Percentiles rank a stretch among this genome's conserved stretches.
These are phyloP conservation scores for Acleris holmiana DNA, from an alignment of 2,888 invertebrate genomes.

Conservation along the genomic window DNA sequence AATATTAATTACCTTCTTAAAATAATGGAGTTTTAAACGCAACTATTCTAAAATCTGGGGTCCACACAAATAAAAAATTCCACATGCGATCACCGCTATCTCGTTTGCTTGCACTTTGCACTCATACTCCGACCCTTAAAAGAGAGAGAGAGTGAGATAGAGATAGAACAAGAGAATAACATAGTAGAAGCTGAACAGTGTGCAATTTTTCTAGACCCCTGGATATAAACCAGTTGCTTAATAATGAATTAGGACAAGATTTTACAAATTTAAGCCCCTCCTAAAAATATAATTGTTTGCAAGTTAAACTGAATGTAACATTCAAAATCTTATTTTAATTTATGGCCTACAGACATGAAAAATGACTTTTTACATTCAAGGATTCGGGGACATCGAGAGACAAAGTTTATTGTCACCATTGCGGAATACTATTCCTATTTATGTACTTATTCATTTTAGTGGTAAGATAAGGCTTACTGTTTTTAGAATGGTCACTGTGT, in stretches of 20 bases:
- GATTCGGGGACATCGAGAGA: constrained; percentile 43
- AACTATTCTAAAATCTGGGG: too few relatives aligned
- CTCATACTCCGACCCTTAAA: too few relatives aligned
- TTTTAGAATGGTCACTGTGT: not conserved
- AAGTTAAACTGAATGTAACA: not conserved
- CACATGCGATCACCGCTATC: too few relatives aligned
- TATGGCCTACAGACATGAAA: constrained; percentile 29
- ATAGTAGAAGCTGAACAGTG: too few relatives aligned
- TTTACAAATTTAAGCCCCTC: not conserved
- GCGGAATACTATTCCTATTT: constrained; percentile 35
- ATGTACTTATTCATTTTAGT: constrained; percentile 38
- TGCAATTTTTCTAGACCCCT: too few relatives aligned
- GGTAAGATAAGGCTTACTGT: constrained; percentile 1
- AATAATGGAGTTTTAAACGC: not conserved
- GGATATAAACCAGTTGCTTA: too few relatives aligned
- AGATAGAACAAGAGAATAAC: too few relatives aligned
- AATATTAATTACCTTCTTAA: not conserved
- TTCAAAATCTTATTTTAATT: constrained; percentile 1
- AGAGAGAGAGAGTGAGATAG: too few relatives aligned
- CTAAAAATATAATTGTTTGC: not conserved
- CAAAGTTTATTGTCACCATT: constrained; percentile 51
- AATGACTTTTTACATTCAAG: constrained; percentile 37
- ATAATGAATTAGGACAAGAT: not conserved
- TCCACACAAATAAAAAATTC: not conserved
- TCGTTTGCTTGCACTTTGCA: too few relatives aligned